Evolutionary conservation across 92 coral and sea anemone species (phyloP), one percentile per base, ranked within the genome.

Genomic region (Ricordea florida): DNA sequence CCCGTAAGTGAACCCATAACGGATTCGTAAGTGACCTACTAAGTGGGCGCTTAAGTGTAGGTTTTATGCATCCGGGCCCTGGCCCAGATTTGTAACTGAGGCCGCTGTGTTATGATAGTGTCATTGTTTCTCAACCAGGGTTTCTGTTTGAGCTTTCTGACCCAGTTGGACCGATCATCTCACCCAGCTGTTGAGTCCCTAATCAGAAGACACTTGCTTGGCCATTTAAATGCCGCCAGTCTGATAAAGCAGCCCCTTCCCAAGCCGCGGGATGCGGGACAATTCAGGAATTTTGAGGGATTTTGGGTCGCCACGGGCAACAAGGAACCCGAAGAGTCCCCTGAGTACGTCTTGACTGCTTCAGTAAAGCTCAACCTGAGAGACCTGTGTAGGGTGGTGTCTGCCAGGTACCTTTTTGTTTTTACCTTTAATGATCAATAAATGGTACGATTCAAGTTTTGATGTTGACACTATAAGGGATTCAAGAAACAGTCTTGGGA

Each of bases 351-450:
- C 17, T 80, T 94, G 20, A 94, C 98, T 13, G 60, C 84, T 10
- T 82, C 98, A 14, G 97, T 94, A 44, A 94, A 89, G 76, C 92
- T 87, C 0, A 94, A 94, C 43, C 66, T 94, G 65, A 79, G 80
- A 69, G 97, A 92, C 50, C 87, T 94, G 38, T 72, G 91, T 7
- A 86, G 98, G 65, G 94, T 94, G 31, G 98, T 94, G n/a, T 87
- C 98, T 59, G 98, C 96, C 55, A 94, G 98, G 98, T 92, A 72
- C 6, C 10, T 14, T 3, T 10, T 0, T 10, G 6, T 33, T 29
- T n/a, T n/a, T n/a, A n/a, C n/a, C n/a, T n/a, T n/a, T n/a, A n/a
- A n/a, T n/a, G n/a, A n/a, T n/a, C n/a, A n/a, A n/a, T n/a, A n/a
- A n/a, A n/a, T n/a, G n/a, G n/a, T n/a, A n/a, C n/a, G n/a, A n/a